Evolutionary conservation across 2,113 vertebrate genomes (phyloP), one percentile per base, ranked within the genome.

Genomic region (Prolemur simus): DNA sequence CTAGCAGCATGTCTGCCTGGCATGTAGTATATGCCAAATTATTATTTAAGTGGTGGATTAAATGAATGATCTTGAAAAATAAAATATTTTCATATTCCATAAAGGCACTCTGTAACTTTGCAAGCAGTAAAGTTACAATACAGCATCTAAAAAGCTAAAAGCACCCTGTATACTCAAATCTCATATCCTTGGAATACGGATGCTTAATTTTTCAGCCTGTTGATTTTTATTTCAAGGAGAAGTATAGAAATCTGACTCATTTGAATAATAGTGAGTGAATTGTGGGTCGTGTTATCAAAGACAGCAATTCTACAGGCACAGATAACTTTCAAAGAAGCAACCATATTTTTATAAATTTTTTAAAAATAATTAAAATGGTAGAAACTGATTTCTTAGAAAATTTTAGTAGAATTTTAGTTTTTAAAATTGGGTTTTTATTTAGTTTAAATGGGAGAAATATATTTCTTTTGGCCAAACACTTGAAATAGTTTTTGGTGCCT

Each of bases 11-110:
- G n/a, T 3, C 18, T 58, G n/a, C 4, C 14, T 88, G 9, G 5
- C 29, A 56, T 93, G 27, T 47, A 66, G 17, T 8, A 69, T 74
- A 54, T 74, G 66, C 10, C 47, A 93, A 91, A 89, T 77, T 76
- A 78, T 29, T 87, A 87, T 83, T 52, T 94, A 25, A 92, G 34
- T 64, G 45, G 10, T 74, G 1, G 39, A 90, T 45, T 6, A 97
- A 95, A 80, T 90, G 21, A 96, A 81, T 91, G 34, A 81, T 60
- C 27, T 82, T 68, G 73, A 96, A 90, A 96, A 89, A 87, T n/a
- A 77, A 76, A 97, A 83, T 71, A 80, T 25, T 68, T 84, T 73
- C 37, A 56, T 86, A 86, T 58, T 77, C 32, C 86, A 54, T 76
- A 66, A 91, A 81, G 32, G 20, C 17, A 71, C 27, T 85, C 21